Evolutionary conservation across 2,797 vertebrate genomes (phyloP), one percentile per base, ranked within the genome.

Genomic region (Graptemys geographica): DNA sequence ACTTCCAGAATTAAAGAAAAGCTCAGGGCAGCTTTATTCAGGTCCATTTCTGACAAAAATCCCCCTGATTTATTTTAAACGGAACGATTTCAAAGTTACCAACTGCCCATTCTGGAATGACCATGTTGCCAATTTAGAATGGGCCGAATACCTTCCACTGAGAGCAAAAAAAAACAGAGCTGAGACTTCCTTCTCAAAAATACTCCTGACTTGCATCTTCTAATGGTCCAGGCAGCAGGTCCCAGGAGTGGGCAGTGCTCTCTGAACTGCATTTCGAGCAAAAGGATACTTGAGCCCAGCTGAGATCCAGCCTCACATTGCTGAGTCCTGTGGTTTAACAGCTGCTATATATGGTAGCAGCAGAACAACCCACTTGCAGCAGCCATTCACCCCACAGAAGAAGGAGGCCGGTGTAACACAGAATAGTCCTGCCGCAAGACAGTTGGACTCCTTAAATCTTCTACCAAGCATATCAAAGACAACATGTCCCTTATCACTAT

Each of bases 241-340:
- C 18, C 74, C 33, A 57, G 47, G 57, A 47, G 8, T 1, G 1
- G 27, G 52, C n/a, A 27, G 81, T 49, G 79, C 62, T 82, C 25
- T 80, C 88, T 37, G 65, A 95, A 90, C 51, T 28, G n/a, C 12
- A 51, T 90, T 94, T 83, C 87, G 79, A 86, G 59, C 53, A 91
- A 56, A 91, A 90, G 5, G 81, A 79, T 37, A 59, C 51, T 84
- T 53, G 81, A 56, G 49, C 49, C 59, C 78, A 56, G 62, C 4
- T 33, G 79, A 83, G 6, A 53, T n/a, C 85, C 57, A 27, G 31
- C 12, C 31, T 87, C 53, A 31, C 5, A n/a, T n/a, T 19, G 8
- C 62, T n/a, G 62, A 65, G 33, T 65, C 62, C 62, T 65, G 62
- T 18, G 62, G 33, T 65, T 65, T 65, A 47, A 47, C 47, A 47